These are phyloP conservation scores for Rynchops niger DNA, from an alignment of 2,113 vertebrate species.

Conservation along the genomic window DNA sequence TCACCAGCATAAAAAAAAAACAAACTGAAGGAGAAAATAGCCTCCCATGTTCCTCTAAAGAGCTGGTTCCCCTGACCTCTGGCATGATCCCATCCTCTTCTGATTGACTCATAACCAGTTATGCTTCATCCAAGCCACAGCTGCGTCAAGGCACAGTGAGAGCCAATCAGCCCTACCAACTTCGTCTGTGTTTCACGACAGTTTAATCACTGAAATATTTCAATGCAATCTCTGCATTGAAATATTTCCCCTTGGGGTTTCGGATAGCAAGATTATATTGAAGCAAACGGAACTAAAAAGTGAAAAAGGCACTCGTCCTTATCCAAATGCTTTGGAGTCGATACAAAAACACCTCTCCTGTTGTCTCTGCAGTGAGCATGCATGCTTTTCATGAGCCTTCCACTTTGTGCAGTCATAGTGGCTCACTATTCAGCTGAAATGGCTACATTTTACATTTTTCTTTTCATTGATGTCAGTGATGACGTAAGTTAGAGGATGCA, in stretches of 20 bases:
- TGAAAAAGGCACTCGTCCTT: not conserved
- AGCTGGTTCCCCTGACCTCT: not conserved
- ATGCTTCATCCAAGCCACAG: constrained; percentile 39
- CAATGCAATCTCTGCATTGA: not conserved
- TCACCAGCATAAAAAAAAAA: not conserved
- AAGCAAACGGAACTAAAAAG: not conserved
- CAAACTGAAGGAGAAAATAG: not conserved
- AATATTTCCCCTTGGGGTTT: constrained; percentile 19
- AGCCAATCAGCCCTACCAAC: not conserved
- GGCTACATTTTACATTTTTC: not conserved
- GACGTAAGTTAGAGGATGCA: not conserved
- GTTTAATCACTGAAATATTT: constrained; percentile 29
- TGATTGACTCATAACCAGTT: constrained; percentile 43
- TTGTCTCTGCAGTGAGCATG: not conserved
- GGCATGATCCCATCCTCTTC: not conserved
- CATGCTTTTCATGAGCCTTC: not conserved
- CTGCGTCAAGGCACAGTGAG: not conserved
- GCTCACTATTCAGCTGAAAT: not conserved
- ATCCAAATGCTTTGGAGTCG: not conserved
- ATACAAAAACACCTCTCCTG: not conserved
- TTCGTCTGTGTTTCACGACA: not conserved
- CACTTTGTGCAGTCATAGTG: not conserved
- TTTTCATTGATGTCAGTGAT: not conserved
- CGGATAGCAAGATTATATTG: not conserved
- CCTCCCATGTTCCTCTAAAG: not conserved